Base-by-base conservation (phyloP, 2,888 invertebrate genomes). In the Metallyticus violacea region DNA sequence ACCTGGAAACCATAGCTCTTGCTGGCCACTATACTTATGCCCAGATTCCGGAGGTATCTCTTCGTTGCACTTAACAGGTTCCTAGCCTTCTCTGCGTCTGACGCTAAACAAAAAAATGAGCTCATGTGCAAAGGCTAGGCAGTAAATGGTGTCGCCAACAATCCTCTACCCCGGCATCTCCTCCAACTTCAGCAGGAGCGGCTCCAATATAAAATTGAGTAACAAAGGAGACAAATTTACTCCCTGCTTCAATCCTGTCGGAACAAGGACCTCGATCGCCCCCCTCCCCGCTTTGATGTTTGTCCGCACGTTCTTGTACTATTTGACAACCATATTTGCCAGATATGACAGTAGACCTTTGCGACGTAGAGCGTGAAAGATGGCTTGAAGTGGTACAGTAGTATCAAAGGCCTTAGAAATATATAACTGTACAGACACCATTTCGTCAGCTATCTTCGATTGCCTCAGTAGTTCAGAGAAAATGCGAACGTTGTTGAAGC, bases 331-430 rank as follows among this genome's bases (percentile, higher is more conserved):
- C 4, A 86, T 22, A 4, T 78, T 89, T 26, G 89, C 87, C n/a
- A 85, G 2, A 7, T 28, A 78, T 30, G 22, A 6, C 0, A 40
- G 83, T 0, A 85, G n/a, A 0, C 86, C 86, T 15, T 87, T 79
- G 2, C n/a, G 5, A 1, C 7, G 15, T 1, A 87, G 79, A 7
- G 5, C 85, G 79, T 6, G 27, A 27, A 0, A 7, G 22, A 89
- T 88, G 0, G 86, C 88, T 0, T 83, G 6, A 79, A 89, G 89
- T 0, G 89, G 89, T 0, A 90, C 88, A 0, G 89, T n/a, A n/a
- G n/a, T 89, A n/a, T 89, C 89, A 28, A 89, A 90, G 0, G 90
- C 89, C 83, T 90, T 89, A 0, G 89, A 85, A 0, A 89, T 85
- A n/a, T 89, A 89, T 0, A 89, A 6, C 0, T 85, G 85, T 5